A percentile compares a stretch with the other conserved stretches of the same genome.
Evolutionary conservation across 2,888 invertebrate genomes (phyloP).

Genomic region (Rhabditophanes sp.): DNA sequence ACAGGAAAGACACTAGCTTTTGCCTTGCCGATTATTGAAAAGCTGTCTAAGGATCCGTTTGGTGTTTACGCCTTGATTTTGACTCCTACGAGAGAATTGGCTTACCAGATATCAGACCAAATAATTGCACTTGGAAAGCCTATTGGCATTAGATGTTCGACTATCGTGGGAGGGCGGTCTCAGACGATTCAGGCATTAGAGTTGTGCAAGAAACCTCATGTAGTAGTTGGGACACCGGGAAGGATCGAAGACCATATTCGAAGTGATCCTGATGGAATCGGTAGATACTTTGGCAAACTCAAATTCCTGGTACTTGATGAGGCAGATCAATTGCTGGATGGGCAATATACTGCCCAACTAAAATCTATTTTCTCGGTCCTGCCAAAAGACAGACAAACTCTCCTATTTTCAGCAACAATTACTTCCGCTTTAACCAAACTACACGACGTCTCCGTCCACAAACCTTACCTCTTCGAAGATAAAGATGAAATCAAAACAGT

Average conservation of each 20-base stretch:
- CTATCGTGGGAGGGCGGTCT: conserved; percentile 61
- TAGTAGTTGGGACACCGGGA: conserved; percentile 90
- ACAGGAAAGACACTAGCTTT: conserved; percentile 96
- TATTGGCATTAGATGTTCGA: conserved; percentile 63
- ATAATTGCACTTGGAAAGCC: conserved; percentile 77
- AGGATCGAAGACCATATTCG: conserved; percentile 76
- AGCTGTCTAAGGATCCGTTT: conserved; percentile 74
- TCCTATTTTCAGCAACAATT: conserved; percentile 62
- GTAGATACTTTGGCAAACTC: conserved; percentile 56
- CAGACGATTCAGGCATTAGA: conserved; percentile 14
- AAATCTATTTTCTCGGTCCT: conserved; percentile 58
- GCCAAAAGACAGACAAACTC: conserved; percentile 48
- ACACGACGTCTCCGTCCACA: conserved; percentile 48
- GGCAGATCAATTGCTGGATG: conserved; percentile 66
- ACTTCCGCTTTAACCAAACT: conserved; percentile 63
- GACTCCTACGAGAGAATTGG: conserved; percentile 61
- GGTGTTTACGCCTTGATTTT: conserved; percentile 83
- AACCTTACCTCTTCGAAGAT: conserved; percentile 54
- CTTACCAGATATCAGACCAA: conserved; percentile 66
- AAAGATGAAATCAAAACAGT: conserved; percentile 45
- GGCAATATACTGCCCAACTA: conserved; percentile 49
- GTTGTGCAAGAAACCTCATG: conserved; percentile 57
- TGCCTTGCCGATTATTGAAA: conserved; percentile 50
- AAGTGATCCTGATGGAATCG: conserved; percentile 50
- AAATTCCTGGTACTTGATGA: conserved; percentile 84